A percentile compares a stretch with the other conserved stretches of the same genome.
phyloP scores from a whole-genome alignment of 1,140 invertebrate genomes.

The Thrips palmi region DNA sequence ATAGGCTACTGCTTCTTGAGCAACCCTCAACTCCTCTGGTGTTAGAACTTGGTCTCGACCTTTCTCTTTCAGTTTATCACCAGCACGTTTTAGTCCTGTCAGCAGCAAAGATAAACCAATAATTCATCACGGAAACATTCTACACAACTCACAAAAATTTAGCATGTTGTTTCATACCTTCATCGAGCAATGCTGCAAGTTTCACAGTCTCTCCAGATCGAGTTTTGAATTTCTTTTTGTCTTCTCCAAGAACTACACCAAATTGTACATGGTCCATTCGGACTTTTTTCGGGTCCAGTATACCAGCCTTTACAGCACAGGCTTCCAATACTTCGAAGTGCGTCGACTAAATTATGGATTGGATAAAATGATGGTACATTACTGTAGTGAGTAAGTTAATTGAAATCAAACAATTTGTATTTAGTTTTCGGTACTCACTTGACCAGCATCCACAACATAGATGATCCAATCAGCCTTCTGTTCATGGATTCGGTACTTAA shows the following conservation, averaged over 20 bases:
- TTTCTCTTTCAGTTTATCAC: conserved; percentile 80
- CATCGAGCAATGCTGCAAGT: conserved; percentile 79
- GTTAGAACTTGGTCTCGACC: conserved; percentile 74
- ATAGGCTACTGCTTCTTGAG: conserved; percentile 85
- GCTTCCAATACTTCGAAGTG: conserved; percentile 66
- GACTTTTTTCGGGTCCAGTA: conserved; percentile 38
- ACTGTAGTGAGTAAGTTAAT: conserved; percentile 4
- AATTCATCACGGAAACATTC: not conserved
- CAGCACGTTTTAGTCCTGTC: conserved; percentile 53
- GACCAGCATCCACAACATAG: conserved; percentile 91
- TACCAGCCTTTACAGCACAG: conserved; percentile 51
- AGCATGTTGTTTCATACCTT: conserved; percentile 38
- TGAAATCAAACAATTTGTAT: conserved; percentile 1
- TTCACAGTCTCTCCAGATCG: conserved; percentile 91
- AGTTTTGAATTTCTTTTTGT: conserved; percentile 99
- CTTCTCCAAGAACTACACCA: conserved; percentile 94
- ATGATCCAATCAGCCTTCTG: conserved; percentile 83
- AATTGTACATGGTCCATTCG: conserved; percentile 85
- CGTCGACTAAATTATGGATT: conserved; percentile 25
- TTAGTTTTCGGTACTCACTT: conserved; percentile 30
- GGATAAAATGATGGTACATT: not conserved
- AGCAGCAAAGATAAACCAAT: conserved; percentile 10
- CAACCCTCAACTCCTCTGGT: conserved; percentile 60
- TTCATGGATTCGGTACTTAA: conserved; percentile 73
- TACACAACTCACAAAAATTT: not conserved